These are phyloP conservation scores for Synodontis membranacea DNA, from an alignment of 2,113 vertebrate species.

Conservation along the genomic window DNA sequence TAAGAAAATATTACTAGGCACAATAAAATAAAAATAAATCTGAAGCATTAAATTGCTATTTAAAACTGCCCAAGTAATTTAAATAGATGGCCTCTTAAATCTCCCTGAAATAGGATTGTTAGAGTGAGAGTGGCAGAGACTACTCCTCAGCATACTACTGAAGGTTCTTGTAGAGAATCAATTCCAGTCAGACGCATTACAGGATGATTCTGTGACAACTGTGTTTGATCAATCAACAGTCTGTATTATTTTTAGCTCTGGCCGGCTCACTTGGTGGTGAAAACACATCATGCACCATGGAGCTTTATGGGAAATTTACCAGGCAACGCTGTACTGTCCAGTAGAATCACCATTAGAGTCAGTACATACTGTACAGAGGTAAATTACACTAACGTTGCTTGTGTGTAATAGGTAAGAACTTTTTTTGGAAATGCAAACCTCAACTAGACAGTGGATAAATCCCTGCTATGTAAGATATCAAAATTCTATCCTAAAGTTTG, in stretches of 20 bases:
- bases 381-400: background rate
- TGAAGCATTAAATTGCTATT: background rate
- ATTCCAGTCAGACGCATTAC: background rate
- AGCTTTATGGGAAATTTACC: constrained; percentile 1
- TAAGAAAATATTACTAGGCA: background rate
- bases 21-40: background rate
- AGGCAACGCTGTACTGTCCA: background rate
- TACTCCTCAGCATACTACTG: background rate
- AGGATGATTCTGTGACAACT: background rate
- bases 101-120: background rate
- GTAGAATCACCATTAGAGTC: background rate
- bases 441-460: background rate
- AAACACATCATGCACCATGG: background rate
- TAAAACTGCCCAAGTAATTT: background rate
- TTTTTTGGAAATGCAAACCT: background rate
- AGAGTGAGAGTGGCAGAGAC: background rate
- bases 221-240: background rate
- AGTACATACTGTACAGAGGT: background rate
- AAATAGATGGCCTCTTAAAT: background rate
- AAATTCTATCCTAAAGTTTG: background rate
- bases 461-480: background rate
- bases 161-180: background rate
- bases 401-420: background rate
- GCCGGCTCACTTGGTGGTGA: background rate
- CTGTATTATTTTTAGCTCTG: background rate